Conservation (phyloP, 2,113 vertebrate genomes). For the Podarcis raffonei region DNA sequence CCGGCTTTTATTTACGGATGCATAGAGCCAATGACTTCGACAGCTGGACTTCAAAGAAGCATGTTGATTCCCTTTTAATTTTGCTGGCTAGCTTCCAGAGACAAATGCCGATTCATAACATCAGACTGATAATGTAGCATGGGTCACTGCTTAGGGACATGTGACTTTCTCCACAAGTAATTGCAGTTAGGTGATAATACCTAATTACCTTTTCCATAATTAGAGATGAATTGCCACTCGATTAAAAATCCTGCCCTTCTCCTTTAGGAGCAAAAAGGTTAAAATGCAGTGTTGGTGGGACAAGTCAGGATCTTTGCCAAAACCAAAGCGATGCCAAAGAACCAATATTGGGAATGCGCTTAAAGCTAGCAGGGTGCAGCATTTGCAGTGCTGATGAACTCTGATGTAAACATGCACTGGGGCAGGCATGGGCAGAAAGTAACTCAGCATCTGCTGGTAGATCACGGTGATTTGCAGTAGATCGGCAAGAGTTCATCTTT, state of each 20-base stretch:
- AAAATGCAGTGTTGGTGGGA: conserved; percentile 56
- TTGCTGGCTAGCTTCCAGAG: conserved; percentile 67
- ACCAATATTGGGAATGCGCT: conserved; percentile 35
- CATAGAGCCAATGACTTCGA: conserved; percentile 61
- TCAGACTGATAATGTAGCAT: conserved; percentile 52
- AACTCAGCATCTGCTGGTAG: too few relatives aligned
- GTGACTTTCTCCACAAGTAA: conserved; percentile 71
- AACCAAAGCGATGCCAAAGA: conserved; percentile 54
- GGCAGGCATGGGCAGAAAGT: too few relatives aligned
- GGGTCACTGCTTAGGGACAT: conserved; percentile 74
- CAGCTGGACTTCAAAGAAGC: conserved; percentile 55
- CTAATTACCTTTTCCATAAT: conserved; percentile 78
- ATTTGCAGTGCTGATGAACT: conserved; percentile 45
- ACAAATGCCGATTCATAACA: conserved; percentile 61
- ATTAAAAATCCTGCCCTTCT: conserved; percentile 75
- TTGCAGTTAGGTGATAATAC: conserved; percentile 74
- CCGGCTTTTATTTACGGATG: conserved; percentile 60
- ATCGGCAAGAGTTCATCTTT: too few relatives aligned
- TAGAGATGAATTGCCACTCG: conserved; percentile 75
- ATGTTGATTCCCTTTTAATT: conserved; percentile 69
- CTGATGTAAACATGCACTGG: conserved; percentile 25
- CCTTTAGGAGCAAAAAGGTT: conserved; percentile 68
- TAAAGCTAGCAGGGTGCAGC: conserved; percentile 33
- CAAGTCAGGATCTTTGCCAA: conserved; percentile 45
- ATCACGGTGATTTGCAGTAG: too few relatives aligned